Evolutionary conservation across 2,113 vertebrate species (phyloP).

Genomic region (Strix uralensis): DNA sequence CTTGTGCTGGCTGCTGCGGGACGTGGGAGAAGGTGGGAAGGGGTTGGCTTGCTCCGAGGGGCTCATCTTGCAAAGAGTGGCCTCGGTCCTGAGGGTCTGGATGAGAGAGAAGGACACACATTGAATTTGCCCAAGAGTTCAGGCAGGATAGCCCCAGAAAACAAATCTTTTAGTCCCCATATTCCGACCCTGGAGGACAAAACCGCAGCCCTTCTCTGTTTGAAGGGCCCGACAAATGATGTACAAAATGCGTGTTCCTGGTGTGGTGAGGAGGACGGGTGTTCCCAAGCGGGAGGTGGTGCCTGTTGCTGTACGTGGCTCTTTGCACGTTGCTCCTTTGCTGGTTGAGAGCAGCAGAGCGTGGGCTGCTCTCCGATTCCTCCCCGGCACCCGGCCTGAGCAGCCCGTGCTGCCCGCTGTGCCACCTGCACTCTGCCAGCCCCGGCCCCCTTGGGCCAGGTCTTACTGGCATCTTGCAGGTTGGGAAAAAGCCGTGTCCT

Average conservation of each 20-base stretch:
- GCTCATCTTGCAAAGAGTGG: rapidly evolving
- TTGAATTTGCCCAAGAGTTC: neutral
- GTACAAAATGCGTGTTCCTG: rapidly evolving
- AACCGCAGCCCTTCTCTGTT: too few species aligned
- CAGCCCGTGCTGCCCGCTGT: neutral
- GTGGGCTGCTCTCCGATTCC: neutral
- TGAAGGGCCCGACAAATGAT: neutral
- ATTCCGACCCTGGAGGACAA: neutral
- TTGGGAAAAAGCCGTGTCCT: neutral
- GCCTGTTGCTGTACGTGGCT: rapidly evolving
- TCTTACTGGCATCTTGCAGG: neutral
- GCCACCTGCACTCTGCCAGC: neutral
- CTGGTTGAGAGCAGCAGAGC: neutral
- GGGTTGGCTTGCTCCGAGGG: neutral
- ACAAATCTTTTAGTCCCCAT: neutral
- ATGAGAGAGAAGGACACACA: neutral
- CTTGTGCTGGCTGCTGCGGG: neutral
- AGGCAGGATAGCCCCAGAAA: neutral
- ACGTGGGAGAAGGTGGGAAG: neutral
- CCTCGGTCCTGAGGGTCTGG: neutral
- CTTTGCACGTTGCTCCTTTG: neutral
- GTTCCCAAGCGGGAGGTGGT: rapidly evolving
- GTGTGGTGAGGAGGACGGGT: neutral
- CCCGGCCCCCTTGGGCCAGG: neutral
- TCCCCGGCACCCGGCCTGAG: neutral